These are phyloP conservation scores for Agrotis puta DNA, from an alignment of 2,888 invertebrate genomes.

Conservation along the genomic window DNA sequence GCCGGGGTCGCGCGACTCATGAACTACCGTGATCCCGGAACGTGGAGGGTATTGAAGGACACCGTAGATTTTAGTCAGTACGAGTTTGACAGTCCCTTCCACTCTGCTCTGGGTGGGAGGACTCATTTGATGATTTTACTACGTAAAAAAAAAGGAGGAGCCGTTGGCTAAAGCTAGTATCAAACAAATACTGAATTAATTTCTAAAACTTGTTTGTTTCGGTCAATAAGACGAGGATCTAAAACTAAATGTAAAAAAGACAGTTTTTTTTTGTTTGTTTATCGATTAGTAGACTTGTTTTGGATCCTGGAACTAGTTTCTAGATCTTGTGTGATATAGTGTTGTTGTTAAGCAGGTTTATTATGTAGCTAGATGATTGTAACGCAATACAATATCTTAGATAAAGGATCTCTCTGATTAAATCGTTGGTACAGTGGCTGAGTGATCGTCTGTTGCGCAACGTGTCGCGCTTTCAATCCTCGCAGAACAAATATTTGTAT, in stretches of 20 bases:
- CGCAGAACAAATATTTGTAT: no score
- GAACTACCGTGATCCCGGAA: no score
- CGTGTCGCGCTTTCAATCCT: no score
- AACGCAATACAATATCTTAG: slow-evolving; percentile 7
- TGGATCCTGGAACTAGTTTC: slow-evolving; percentile 28
- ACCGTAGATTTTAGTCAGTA: no score
- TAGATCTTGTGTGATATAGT: slow-evolving; percentile 18
- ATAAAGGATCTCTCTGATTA: not conserved
- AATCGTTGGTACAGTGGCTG: no score
- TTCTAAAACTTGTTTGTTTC: not conserved
- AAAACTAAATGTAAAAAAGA: not conserved
- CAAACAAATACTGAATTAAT: not conserved
- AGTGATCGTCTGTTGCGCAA: no score
- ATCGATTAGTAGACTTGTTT: slow-evolving; percentile 22
- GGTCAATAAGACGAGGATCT: not conserved
- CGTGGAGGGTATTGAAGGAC: no score
- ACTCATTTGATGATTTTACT: no score
- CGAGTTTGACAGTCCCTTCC: no score
- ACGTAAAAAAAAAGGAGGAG: no score
- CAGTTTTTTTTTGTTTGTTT: slow-evolving; percentile 13
- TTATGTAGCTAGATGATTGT: not conserved
- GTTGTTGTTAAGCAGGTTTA: slow-evolving; percentile 12
- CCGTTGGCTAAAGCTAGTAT: not conserved
- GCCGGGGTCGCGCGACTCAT: no score
- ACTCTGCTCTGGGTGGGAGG: no score